These are phyloP conservation scores for Busseola fusca DNA, from an alignment of 2,888 invertebrate genomes.

Conservation along the genomic window DNA sequence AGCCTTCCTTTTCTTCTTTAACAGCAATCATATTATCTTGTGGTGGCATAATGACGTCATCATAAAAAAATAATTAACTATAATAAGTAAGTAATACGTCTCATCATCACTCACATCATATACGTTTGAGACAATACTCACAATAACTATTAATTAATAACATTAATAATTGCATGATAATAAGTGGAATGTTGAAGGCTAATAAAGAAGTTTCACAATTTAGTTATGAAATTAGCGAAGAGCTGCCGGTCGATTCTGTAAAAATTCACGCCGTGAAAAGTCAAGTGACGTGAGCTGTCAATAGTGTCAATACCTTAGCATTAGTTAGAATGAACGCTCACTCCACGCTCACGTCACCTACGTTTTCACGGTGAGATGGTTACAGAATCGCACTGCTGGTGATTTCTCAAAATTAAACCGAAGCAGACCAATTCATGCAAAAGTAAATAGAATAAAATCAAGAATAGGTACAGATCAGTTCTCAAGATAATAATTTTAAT, in stretches of 20 bases:
- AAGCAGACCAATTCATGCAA: conserved; percentile 25
- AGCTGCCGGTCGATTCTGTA: too few species aligned
- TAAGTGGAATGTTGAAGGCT: not conserved
- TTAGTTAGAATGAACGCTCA: too few species aligned
- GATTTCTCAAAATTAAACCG: conserved; percentile 16
- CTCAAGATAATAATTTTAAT: conserved; percentile 48
- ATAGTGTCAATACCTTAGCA: too few species aligned
- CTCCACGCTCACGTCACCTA: too few species aligned
- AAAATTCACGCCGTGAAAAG: too few species aligned
- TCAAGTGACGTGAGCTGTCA: too few species aligned
- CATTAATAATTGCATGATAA: not conserved
- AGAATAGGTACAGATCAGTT: conserved; percentile 32
- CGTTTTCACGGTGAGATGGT: too few species aligned
- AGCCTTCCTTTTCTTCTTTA: conserved; percentile 17
- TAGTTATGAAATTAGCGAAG: not conserved
- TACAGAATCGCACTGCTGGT: too few species aligned
- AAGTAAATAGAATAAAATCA: conserved; percentile 46
- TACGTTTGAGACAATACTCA: not conserved
- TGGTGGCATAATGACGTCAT: conserved; percentile 6
- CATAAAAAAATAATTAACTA: conserved; percentile 18
- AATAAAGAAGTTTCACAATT: conserved; percentile 8
- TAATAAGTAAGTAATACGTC: conserved; percentile 3
- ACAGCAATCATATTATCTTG: conserved; percentile 11
- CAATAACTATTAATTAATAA: not conserved
- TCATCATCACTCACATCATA: not conserved